Evolutionary conservation across 2,797 vertebrate species (phyloP).

Genomic region (Pyrocephalus nanus): DNA sequence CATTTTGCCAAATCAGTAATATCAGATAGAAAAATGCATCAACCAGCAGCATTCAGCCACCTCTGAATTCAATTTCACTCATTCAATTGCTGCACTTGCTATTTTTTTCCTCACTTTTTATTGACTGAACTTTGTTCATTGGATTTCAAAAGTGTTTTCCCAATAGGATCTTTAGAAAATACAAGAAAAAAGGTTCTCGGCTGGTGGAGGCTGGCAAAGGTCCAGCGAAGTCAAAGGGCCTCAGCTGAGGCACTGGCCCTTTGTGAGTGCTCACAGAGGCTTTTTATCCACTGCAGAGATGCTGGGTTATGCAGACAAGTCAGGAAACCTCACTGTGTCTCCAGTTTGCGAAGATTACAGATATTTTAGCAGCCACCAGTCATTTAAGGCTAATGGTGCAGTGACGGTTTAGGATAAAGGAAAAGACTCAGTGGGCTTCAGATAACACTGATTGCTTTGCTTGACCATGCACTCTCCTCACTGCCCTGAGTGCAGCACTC

Average conservation of each 20-base stretch:
- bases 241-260: conserved; percentile 53
- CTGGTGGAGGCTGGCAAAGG: conserved; percentile 40
- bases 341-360: neutral
- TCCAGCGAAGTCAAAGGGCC: neutral
- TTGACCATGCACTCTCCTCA: neutral
- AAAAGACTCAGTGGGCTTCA: neutral
- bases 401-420: neutral
- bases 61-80: neutral
- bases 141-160: conserved; percentile 56
- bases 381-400: neutral
- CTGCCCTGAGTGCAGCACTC: neutral
- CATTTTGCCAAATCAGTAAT: neutral
- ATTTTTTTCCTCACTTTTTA: conserved; percentile 6
- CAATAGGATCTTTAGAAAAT: conserved; percentile 45
- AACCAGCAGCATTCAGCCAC: neutral
- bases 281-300: conserved; percentile 53
- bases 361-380: neutral
- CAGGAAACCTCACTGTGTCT: neutral
- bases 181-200: conserved; percentile 16
- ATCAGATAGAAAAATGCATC: neutral
- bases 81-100: neutral
- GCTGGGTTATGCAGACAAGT: neutral
- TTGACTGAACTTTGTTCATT: conserved; percentile 12
- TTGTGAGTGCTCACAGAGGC: conserved; percentile 57
- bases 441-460: neutral